phyloP scores from a whole-genome alignment of 2,797 vertebrate genomes.

The Loriculus beryllinus region DNA sequence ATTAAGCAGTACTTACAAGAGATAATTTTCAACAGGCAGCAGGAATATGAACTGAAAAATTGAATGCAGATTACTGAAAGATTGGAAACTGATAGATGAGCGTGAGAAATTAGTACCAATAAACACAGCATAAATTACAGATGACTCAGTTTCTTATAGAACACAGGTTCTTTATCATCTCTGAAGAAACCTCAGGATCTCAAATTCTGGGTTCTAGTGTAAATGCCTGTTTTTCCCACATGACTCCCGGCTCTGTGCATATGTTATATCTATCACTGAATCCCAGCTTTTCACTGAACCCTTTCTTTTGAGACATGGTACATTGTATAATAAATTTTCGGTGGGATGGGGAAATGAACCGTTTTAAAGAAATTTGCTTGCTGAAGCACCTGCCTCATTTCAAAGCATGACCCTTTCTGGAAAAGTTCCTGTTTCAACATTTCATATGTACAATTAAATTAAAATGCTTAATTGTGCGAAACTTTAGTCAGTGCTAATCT shows the following conservation, averaged over 20 bases:
- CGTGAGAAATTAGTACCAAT: conserved; percentile 11
- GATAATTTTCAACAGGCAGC: not conserved
- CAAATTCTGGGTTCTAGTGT: not conserved
- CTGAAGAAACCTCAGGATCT: not conserved
- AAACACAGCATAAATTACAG: not conserved
- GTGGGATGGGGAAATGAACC: not conserved
- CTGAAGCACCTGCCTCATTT: not conserved
- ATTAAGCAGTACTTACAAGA: not conserved
- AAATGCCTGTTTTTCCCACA: not conserved
- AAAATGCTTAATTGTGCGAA: conserved; percentile 28
- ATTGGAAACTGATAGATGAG: not conserved
- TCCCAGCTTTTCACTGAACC: not conserved
- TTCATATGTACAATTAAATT: not conserved
- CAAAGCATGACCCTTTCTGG: not conserved
- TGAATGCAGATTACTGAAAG: not conserved
- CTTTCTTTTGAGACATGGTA: not conserved
- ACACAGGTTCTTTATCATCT: not conserved
- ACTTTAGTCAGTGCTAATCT: not conserved
- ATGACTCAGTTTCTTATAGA: not conserved
- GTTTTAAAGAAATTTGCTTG: not conserved
- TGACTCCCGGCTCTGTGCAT: not conserved
- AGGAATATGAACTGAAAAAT: conserved; percentile 10
- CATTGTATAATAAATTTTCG: not conserved
- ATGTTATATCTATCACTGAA: not conserved
- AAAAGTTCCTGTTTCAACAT: not conserved